A percentile compares a stretch with the other conserved stretches of the same genome.
Evolutionary conservation across 2,797 vertebrate species (phyloP).

Genomic region (Enteromius trimaculatus): DNA sequence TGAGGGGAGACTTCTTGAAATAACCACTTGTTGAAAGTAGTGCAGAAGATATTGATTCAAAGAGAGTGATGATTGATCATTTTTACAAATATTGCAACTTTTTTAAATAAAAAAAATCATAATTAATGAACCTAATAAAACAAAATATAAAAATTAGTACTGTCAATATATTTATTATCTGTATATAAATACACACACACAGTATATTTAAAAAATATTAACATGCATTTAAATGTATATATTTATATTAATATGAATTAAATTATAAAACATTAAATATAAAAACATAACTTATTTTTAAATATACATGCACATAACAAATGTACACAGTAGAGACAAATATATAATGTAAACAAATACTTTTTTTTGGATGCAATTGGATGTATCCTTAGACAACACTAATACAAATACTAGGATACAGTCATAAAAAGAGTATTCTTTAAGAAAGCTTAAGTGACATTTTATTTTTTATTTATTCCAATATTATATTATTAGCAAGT

Average conservation of each 20-base stretch:
- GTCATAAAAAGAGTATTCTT: not conserved
- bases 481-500: not conserved
- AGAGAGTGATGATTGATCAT: not conserved
- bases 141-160: not conserved
- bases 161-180: too few species aligned
- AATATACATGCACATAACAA: too few species aligned
- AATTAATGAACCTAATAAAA: not conserved
- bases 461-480: not conserved
- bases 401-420: not conserved
- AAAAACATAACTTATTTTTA: too few species aligned
- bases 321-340: too few species aligned
- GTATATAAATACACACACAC: too few species aligned
- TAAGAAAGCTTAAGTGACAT: not conserved
- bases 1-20: not conserved
- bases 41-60: not conserved
- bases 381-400: too few species aligned
- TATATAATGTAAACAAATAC: too few species aligned
- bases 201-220: too few species aligned
- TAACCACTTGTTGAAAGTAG: not conserved
- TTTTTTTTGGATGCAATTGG: too few species aligned
- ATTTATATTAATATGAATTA: too few species aligned
- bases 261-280: too few species aligned
- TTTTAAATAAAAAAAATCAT: not conserved
- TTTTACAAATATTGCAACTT: not conserved
- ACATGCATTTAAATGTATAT: too few species aligned